phyloP scores from a whole-genome alignment of 2,113 vertebrate genomes.

The Mola mola region DNA sequence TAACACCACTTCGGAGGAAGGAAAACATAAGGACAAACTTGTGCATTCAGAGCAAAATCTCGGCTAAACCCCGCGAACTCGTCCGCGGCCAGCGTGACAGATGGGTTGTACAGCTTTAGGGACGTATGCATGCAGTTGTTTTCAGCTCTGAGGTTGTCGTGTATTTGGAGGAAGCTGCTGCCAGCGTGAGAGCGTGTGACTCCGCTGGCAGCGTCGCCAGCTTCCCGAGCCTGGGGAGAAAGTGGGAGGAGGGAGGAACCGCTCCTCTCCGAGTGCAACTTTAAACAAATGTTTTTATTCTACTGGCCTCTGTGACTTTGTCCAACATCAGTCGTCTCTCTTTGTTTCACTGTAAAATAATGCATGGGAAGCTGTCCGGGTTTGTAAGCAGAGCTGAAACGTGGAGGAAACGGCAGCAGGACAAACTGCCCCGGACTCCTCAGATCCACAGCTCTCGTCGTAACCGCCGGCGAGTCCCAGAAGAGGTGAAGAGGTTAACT shows the following conservation, averaged over 20 bases:
- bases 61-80: slow-evolving; percentile 17
- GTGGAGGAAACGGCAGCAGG: too few species aligned
- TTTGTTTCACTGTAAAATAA: not conserved
- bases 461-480: not conserved
- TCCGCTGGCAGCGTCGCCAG: slow-evolving; percentile 27
- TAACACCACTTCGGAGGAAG: slow-evolving; percentile 18
- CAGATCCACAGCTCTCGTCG: too few species aligned
- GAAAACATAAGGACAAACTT: slow-evolving; percentile 43
- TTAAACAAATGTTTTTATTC: not conserved
- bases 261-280: too few species aligned
- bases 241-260: too few species aligned
- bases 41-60: slow-evolving; percentile 17
- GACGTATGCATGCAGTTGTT: not conserved
- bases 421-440: too few species aligned
- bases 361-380: not conserved
- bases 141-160: slow-evolving; percentile 18
- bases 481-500: slow-evolving; percentile 9
- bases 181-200: slow-evolving; percentile 42
- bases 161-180: slow-evolving; percentile 23
- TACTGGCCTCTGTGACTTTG: not conserved
- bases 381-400: slow-evolving; percentile 26
- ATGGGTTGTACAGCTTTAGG: not conserved
- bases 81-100: slow-evolving; percentile 3
- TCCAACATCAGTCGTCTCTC: too few species aligned
- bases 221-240: slow-evolving; percentile 19